phyloP scores from a whole-genome alignment of 1,140 invertebrate species.

The Eulimnadia texana region DNA sequence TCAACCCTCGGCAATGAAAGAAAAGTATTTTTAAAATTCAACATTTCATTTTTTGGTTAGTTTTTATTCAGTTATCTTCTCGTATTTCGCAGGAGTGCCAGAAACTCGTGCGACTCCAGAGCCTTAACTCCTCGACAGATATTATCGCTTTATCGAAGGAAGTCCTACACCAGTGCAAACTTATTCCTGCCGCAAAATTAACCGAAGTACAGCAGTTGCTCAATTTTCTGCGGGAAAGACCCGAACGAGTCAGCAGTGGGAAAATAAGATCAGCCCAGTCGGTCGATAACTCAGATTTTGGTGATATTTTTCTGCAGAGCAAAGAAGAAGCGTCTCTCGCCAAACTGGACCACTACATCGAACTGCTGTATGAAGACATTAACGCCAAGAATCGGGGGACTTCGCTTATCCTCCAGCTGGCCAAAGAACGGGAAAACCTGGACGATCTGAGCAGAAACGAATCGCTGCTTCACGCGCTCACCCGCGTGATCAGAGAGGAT shows the following conservation, averaged over 20 bases:
- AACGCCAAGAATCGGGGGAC: conserved; percentile 84
- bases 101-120: conserved; percentile 71
- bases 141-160: conserved; percentile 63
- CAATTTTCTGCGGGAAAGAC: conserved; percentile 71
- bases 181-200: conserved; percentile 71
- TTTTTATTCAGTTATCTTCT: not conserved
- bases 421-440: conserved; percentile 84
- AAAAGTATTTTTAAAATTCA: conserved; percentile 40
- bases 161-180: conserved; percentile 73
- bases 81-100: conserved; percentile 46
- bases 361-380: conserved; percentile 90
- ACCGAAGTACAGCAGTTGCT: conserved; percentile 82
- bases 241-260: conserved; percentile 1
- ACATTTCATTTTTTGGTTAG: conserved; percentile 11
- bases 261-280: conserved; percentile 1
- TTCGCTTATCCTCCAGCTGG: conserved; percentile 75
- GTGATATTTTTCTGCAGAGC: not conserved
- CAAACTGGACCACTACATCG: conserved; percentile 83
- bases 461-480: conserved; percentile 84
- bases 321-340: conserved; percentile 40
- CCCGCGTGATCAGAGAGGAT: conserved; percentile 88
- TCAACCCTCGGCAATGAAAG: conserved; percentile 72
- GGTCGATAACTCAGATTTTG: conserved; percentile 24
- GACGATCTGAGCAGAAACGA: conserved; percentile 49
- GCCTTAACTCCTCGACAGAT: conserved; percentile 63